Percentiles rank a stretch among this genome's conserved stretches.
Evolutionary conservation across 2,888 invertebrate species (phyloP).

Genomic region (Campoplex capitator): DNA sequence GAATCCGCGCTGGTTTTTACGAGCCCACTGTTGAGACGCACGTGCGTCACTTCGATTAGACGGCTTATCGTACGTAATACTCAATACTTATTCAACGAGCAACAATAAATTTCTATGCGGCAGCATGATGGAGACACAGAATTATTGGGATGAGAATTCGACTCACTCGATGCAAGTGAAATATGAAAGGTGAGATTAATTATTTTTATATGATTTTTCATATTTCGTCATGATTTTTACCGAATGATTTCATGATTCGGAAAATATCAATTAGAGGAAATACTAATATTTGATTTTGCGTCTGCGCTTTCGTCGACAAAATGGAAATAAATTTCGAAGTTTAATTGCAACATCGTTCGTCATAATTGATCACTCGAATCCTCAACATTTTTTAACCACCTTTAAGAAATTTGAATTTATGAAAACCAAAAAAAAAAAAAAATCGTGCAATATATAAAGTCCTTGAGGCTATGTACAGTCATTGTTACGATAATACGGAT

Average conservation of each 20-base stretch:
- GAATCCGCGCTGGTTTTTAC: background rate
- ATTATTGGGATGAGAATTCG: conserved; percentile 86
- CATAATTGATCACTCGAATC: background rate
- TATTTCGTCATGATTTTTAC: background rate
- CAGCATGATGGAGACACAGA: conserved; percentile 85
- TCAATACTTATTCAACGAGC: conserved; percentile 3
- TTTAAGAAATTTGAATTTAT: background rate
- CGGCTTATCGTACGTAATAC: conserved; percentile 13
- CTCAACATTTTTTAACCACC: background rate
- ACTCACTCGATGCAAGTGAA: conserved; percentile 85
- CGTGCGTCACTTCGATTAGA: conserved; percentile 24
- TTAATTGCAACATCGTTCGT: background rate
- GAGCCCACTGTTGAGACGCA: background rate
- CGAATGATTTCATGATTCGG: background rate
- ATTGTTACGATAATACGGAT: background rate
- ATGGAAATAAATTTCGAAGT: background rate
- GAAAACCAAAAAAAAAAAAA: too few species aligned
- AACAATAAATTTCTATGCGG: conserved; percentile 78
- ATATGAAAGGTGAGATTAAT: conserved; percentile 85
- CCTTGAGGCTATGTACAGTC: background rate
- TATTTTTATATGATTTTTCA: background rate
- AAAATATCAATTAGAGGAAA: background rate
- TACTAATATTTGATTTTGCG: background rate
- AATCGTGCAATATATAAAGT: background rate
- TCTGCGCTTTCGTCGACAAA: background rate